These are phyloP conservation scores for Dastarcus helophoroides DNA, from an alignment of 2,888 invertebrate species.

Conservation along the genomic window DNA sequence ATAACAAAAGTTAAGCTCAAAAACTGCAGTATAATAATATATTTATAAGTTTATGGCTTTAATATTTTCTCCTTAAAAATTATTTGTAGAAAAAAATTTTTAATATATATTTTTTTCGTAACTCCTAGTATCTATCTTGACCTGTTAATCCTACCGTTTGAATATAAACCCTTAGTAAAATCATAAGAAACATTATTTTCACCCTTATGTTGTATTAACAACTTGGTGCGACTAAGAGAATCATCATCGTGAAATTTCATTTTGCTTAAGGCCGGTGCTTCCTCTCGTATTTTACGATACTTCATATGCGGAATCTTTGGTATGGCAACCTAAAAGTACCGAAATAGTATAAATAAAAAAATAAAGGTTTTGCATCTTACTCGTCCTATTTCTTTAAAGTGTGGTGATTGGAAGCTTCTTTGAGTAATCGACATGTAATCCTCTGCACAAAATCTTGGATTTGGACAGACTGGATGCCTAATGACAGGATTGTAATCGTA, in stretches of 20 bases:
- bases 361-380: constrained; percentile 29
- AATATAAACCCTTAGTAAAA: constrained; percentile 22
- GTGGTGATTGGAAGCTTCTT: constrained; percentile 42
- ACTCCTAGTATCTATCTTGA: constrained; percentile 3
- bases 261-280: constrained; percentile 12
- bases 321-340: constrained; percentile 23
- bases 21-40: constrained; percentile 14
- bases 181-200: constrained; percentile 18
- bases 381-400: constrained; percentile 38
- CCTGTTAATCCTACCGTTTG: constrained; percentile 18
- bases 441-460: constrained; percentile 28
- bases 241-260: constrained; percentile 27
- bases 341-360: neutral
- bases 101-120: constrained; percentile 25
- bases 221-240: constrained; percentile 15
- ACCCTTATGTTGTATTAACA: constrained; percentile 20
- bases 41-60: constrained; percentile 22
- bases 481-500: too few relatives aligned
- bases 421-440: constrained; percentile 42
- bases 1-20: constrained; percentile 22
- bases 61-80: constrained; percentile 20
- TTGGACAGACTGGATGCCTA: too few relatives aligned
- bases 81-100: constrained; percentile 23
- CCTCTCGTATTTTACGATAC: constrained; percentile 21
- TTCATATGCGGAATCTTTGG: constrained; percentile 22